Base-by-base conservation (phyloP, 2,797 vertebrate genomes). In the Catamblyrhynchus diadema region DNA sequence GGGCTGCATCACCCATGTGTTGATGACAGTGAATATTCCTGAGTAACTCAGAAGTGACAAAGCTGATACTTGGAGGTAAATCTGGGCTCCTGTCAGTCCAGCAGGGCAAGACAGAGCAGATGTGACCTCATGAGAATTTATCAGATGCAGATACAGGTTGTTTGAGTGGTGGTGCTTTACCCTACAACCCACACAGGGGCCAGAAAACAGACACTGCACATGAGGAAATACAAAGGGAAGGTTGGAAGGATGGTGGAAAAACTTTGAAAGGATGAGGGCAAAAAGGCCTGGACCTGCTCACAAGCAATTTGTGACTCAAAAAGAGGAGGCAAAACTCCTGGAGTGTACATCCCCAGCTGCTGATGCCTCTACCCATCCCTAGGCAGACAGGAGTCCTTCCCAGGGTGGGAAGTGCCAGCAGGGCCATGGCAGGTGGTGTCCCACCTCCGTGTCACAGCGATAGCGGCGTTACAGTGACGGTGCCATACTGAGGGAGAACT, bases 321-420 rank as follows among this genome's bases (percentile, higher is more conserved):
- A 69, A 47, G 51, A 78, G 25, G 32, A 87, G 50, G 20, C 19
- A 64, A 60, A 85, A 32, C 5, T 47, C 44, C 41, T 10, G 24
- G 20, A 10, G 44, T 59, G 13, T 60, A 23, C 44, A 60, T 56
- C 15, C 39, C 44, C 37, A 87, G 37, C 30, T 67, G 60, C 42
- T 60, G n/a, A 8, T 59, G 35, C 27, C 51, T 64, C 30, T 15
- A 10, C 25, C 37, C 50, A 48, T 39, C 37, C 35, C 28, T 1
- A 12, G 6, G 33, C 61, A 70, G 61, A 8, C 6, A 5, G 0
- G 19, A 56, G 35, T 45, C 56, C 41, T 37, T 25, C 53, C 50
- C 57, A 37, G 27, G 0, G 2, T 0, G 1, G 50, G 48, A 41
- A 16, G 53, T 50, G 69, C 10, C 64, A 62, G 72, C 22, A 1